phyloP scores from a whole-genome alignment of 2,888 invertebrate genomes.

The Trissoscelio sp. region DNA sequence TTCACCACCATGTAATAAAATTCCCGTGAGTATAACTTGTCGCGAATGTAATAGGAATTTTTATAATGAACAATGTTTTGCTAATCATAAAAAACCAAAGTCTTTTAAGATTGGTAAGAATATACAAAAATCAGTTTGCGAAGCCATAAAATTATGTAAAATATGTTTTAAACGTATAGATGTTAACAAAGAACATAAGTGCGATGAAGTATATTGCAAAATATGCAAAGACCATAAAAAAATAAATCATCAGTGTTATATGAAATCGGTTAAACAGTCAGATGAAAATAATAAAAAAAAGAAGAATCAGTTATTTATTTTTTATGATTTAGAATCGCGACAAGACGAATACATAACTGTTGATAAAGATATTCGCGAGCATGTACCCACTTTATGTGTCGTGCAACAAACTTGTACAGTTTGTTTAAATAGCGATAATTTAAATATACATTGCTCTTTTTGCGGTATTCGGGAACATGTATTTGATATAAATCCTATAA shows the following conservation, averaged over 20 bases:
- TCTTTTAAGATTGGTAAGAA: background rate
- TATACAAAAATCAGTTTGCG: background rate
- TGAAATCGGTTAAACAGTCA: constrained; percentile 24
- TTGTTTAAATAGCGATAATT: background rate
- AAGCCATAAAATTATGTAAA: background rate
- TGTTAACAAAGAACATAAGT: background rate
- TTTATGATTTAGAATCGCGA: constrained; percentile 56
- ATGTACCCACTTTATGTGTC: constrained; percentile 7
- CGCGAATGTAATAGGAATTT: constrained; percentile 1
- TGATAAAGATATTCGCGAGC: background rate
- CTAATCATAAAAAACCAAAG: background rate
- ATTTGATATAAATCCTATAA: constrained; percentile 25
- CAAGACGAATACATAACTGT: constrained; percentile 27
- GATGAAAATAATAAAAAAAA: background rate
- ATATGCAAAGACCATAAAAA: background rate
- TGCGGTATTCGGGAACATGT: constrained; percentile 40
- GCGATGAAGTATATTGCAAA: constrained; percentile 13
- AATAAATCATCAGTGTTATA: constrained; percentile 29
- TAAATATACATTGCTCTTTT: background rate
- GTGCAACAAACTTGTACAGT: background rate
- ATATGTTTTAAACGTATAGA: background rate
- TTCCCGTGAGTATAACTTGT: background rate
- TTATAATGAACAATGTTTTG: background rate
- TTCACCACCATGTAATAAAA: background rate
- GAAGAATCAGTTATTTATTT: constrained; percentile 47